Evolutionary conservation across 2,797 vertebrate species (phyloP), one percentile per base, ranked within the genome.

Genomic region (Rhincodon typus): DNA sequence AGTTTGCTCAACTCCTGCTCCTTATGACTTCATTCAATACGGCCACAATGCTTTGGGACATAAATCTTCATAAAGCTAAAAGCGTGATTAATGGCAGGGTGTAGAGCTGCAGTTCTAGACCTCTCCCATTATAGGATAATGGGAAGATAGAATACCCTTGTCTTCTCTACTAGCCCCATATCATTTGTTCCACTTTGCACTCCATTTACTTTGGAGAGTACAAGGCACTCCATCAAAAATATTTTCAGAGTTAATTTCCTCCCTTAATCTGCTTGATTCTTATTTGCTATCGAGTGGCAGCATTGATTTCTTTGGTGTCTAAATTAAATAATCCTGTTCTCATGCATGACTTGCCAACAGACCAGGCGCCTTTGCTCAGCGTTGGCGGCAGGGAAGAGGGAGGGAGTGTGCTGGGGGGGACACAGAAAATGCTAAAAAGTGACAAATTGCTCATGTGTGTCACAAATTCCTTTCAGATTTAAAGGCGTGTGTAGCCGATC

Each of bases 111-210:
- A 98, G 98, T 98, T 98, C 98, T 98, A 98, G 98, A 98, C 98
- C 98, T 98, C 98, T 98, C 98, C 98, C 98, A 99, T 99, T 99
- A 99, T 98, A 98, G 98, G 98, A 98, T 99, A 99, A 99, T 99
- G 98, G 97, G 98, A 99, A 99, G 98, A 99, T 99, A 98, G 98
- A 99, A 98, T 98, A 98, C 98, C 98, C 98, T 98, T 99, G 98
- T 99, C 98, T 98, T 98, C 98, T 98, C 98, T 98, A 98, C 98
- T 98, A 98, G 98, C 98, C 98, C 98, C 98, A 98, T 98, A 98
- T 99, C 98, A 99, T 99, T 99, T 99, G 98, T 99, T 99, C 98
- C 98, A 99, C 98, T 99, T 99, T 99, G 98, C 98, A 99, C 98
- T 98, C 98, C 98, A 98, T 98, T 98, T 98, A 98, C 98, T 98